Conservation (phyloP, 2,888 invertebrate genomes). For the Dorcus parallelipipedus region DNA sequence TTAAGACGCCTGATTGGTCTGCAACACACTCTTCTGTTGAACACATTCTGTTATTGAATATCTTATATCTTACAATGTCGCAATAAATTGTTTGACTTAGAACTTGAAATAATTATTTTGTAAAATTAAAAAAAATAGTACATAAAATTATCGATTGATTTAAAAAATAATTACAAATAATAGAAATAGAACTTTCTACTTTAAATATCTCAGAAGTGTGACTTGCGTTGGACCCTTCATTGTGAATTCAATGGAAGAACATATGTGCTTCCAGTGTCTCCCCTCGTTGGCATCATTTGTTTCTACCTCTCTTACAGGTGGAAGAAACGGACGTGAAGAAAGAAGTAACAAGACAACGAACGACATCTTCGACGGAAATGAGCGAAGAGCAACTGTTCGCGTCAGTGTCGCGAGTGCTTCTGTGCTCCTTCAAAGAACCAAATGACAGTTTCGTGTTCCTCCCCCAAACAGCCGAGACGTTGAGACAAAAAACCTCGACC, state of each 20-base stretch:
- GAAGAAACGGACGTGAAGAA: slow-evolving; percentile 56
- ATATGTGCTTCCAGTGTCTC: neutral
- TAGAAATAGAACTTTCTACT: too few relatives aligned
- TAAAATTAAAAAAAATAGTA: too few relatives aligned
- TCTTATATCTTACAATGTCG: too few relatives aligned
- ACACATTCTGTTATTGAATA: too few relatives aligned
- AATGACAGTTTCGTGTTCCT: slow-evolving; percentile 49
- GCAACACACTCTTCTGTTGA: too few relatives aligned
- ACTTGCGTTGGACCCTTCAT: too few relatives aligned
- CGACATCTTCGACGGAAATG: slow-evolving; percentile 54
- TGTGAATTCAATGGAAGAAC: neutral
- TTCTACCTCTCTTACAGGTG: slow-evolving; percentile 37
- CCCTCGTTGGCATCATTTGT: neutral
- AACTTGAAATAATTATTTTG: too few relatives aligned
- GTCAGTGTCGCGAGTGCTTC: slow-evolving; percentile 66
- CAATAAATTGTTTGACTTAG: too few relatives aligned
- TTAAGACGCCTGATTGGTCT: too few relatives aligned
- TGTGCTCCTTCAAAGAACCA: slow-evolving; percentile 63
- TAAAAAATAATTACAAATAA: too few relatives aligned
- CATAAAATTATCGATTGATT: too few relatives aligned
- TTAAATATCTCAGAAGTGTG: too few relatives aligned
- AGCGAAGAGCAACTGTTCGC: slow-evolving; percentile 63
- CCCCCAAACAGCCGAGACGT: slow-evolving; percentile 47
- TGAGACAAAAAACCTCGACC: slow-evolving; percentile 48
- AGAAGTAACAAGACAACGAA: slow-evolving; percentile 46